Conservation (phyloP, 1,140 invertebrate genomes). For the Gryon sp. region DNA sequence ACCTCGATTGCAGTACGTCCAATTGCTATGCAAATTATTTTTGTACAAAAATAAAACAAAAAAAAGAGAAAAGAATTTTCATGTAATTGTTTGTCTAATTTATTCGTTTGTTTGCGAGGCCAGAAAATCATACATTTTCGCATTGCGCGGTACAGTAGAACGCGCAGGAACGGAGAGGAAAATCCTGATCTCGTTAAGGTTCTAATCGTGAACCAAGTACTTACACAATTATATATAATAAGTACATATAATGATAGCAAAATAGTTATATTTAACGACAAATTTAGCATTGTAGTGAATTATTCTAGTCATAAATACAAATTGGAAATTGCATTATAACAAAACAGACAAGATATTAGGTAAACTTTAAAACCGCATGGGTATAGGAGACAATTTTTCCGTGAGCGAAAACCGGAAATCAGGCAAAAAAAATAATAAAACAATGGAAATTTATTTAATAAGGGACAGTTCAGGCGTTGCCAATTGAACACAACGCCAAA, state of each 20-base stretch:
- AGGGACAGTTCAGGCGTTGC: slow-evolving; percentile 18
- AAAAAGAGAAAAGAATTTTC: too few species aligned
- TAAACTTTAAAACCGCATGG: slow-evolving; percentile 3
- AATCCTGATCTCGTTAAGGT: slow-evolving; percentile 71
- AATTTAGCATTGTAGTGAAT: slow-evolving; percentile 73
- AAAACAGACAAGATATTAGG: slow-evolving; percentile 21
- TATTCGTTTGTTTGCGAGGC: slow-evolving; percentile 29
- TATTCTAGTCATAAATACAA: slow-evolving; percentile 74
- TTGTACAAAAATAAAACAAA: slow-evolving; percentile 57
- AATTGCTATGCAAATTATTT: slow-evolving; percentile 59
- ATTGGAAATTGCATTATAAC: slow-evolving; percentile 55
- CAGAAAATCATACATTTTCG: not conserved
- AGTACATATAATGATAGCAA: slow-evolving; percentile 66
- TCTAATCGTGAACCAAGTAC: slow-evolving; percentile 74
- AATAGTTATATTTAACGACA: slow-evolving; percentile 70
- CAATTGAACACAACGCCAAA: slow-evolving; percentile 6
- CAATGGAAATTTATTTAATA: slow-evolving; percentile 17
- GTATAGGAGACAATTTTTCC: not conserved
- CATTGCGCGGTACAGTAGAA: slow-evolving; percentile 60
- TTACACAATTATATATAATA: slow-evolving; percentile 67
- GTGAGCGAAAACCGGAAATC: not conserved
- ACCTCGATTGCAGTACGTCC: slow-evolving; percentile 39
- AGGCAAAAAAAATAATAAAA: slow-evolving; percentile 1
- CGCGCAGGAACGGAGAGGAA: slow-evolving; percentile 70
- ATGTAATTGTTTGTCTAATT: slow-evolving; percentile 35